Percentiles rank a stretch among this genome's conserved stretches.
Evolutionary conservation across 64 coral and sea anemone genomes (phyloP).

Genomic region (Dendronephthya gigantea): DNA sequence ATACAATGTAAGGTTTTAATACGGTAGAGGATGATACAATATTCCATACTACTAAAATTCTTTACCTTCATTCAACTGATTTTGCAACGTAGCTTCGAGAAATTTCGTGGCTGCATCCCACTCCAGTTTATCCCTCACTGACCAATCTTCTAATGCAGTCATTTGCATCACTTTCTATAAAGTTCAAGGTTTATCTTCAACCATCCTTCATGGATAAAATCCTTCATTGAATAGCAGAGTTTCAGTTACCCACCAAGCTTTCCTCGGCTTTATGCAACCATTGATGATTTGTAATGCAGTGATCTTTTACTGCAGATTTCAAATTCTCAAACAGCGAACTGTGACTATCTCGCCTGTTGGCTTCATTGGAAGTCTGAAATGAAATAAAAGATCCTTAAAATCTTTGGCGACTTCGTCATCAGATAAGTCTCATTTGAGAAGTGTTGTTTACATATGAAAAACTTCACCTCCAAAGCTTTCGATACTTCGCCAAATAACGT

Average conservation of each 20-base stretch:
- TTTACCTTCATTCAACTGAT: slow-evolving; percentile 83
- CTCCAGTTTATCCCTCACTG: slow-evolving; percentile 76
- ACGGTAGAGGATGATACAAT: background rate
- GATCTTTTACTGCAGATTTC: slow-evolving; percentile 53
- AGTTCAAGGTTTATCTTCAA: background rate
- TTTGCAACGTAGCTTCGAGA: slow-evolving; percentile 69
- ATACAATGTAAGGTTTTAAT: background rate
- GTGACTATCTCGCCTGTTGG: slow-evolving; percentile 53
- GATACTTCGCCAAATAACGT: slow-evolving; percentile 81
- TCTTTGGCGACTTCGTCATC: background rate
- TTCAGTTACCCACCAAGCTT: slow-evolving; percentile 56
- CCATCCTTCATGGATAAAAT: too few relatives aligned
- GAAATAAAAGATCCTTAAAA: background rate
- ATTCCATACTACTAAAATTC: background rate
- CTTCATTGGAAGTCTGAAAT: slow-evolving; percentile 44
- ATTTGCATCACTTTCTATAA: slow-evolving; percentile 82
- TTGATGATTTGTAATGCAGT: slow-evolving; percentile 73
- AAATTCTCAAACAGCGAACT: slow-evolving; percentile 77
- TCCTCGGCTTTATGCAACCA: slow-evolving; percentile 89
- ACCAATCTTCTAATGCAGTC: slow-evolving; percentile 96
- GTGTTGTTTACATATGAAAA: background rate
- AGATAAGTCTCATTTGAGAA: background rate
- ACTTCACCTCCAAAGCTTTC: slow-evolving; percentile 78
- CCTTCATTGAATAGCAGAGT: too few relatives aligned
- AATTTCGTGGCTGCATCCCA: slow-evolving; percentile 83